A percentile compares a stretch with the other conserved stretches of the same genome.
Conservation (phyloP, 1,140 invertebrate genomes). For the Melitaea cinxia region DNA sequence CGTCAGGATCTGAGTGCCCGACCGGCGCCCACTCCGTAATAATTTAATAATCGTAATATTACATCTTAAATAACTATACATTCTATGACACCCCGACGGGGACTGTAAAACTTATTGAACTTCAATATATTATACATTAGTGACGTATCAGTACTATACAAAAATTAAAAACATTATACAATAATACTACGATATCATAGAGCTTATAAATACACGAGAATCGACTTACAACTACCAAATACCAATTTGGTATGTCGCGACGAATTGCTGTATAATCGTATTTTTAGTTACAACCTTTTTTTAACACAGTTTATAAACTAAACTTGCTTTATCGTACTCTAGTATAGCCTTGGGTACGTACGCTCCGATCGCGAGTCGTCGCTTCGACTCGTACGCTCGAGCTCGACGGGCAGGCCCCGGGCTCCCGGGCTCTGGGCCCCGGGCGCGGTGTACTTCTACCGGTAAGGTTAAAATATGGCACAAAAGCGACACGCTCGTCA, state of each 20-base stretch:
- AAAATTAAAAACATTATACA: constrained; percentile 81
- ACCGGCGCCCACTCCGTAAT: constrained; percentile 27
- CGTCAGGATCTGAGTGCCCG: too few relatives aligned
- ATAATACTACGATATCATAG: constrained; percentile 76
- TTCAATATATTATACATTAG: constrained; percentile 71
- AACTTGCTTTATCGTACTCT: constrained; percentile 70
- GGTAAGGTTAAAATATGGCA: constrained; percentile 28
- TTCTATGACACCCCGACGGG: constrained; percentile 56
- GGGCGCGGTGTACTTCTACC: constrained; percentile 22
- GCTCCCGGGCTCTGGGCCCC: not conserved
- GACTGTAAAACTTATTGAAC: constrained; percentile 68
- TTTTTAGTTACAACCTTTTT: constrained; percentile 78
- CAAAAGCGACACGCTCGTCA: constrained; percentile 33
- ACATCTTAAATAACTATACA: constrained; percentile 75
- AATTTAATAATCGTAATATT: constrained; percentile 59
- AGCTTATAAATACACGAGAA: constrained; percentile 78
- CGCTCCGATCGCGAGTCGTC: constrained; percentile 63
- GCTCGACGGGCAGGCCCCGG: not conserved
- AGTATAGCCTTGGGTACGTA: constrained; percentile 44
- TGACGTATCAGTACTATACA: constrained; percentile 75
- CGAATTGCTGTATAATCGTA: constrained; percentile 63
- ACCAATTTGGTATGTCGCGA: constrained; percentile 60
- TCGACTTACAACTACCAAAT: constrained; percentile 75
- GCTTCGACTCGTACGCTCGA: constrained; percentile 27
- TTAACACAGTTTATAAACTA: constrained; percentile 70